Percentiles rank a stretch among this genome's conserved stretches.
Evolutionary conservation across 2,113 vertebrate genomes (phyloP).

Genomic region (Corvus hawaiiensis): DNA sequence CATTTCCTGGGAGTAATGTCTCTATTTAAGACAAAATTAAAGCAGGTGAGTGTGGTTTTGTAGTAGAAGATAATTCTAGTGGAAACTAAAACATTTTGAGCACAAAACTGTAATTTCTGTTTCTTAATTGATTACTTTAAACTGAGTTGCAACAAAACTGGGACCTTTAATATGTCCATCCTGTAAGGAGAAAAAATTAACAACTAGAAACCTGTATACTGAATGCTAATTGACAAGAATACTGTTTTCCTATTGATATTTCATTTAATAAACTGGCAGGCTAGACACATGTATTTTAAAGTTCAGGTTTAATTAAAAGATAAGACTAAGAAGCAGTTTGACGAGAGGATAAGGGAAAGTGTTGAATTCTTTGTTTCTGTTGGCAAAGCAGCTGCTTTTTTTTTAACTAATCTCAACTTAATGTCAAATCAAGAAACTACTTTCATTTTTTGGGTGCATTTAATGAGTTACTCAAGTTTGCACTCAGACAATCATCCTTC

Average conservation of each 20-base stretch:
- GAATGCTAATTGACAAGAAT: slow-evolving; percentile 33
- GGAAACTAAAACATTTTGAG: neutral
- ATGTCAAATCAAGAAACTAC: slow-evolving; percentile 52
- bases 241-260: slow-evolving; percentile 25
- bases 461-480: slow-evolving; percentile 18
- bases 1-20: neutral
- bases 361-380: slow-evolving; percentile 51
- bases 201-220: neutral
- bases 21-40: neutral
- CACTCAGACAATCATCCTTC: neutral
- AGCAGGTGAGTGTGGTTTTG: neutral
- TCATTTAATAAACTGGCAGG: slow-evolving; percentile 60
- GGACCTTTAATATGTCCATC: neutral
- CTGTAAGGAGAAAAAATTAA: neutral
- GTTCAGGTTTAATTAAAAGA: slow-evolving; percentile 78
- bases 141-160: neutral
- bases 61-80: neutral
- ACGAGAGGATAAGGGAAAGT: slow-evolving; percentile 16
- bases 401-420: slow-evolving; percentile 46
- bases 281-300: slow-evolving; percentile 64
- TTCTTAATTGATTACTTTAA: slow-evolving; percentile 9
- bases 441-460: slow-evolving; percentile 10
- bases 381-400: slow-evolving; percentile 43
- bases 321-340: slow-evolving; percentile 61
- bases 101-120: neutral